Evolutionary conservation across 2,113 vertebrate species (phyloP).

Genomic region (Mus pahari): DNA sequence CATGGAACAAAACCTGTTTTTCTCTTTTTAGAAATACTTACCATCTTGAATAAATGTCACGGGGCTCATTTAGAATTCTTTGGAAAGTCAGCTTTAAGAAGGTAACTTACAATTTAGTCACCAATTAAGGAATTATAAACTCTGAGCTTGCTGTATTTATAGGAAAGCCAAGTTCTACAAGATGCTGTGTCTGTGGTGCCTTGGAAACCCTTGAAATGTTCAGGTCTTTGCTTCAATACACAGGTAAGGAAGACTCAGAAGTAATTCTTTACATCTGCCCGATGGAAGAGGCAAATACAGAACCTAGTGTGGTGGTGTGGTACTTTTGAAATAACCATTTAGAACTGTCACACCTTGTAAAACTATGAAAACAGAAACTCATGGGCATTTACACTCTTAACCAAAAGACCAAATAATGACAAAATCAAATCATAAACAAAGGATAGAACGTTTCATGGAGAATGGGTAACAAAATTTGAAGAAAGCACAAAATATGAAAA

Average conservation of each 20-base stretch:
- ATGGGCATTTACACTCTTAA: constrained; percentile 43
- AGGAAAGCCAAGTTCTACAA: constrained; percentile 61
- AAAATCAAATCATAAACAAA: constrained; percentile 55
- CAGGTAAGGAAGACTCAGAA: constrained; percentile 45
- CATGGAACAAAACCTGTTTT: constrained; percentile 53
- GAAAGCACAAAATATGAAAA: constrained; percentile 49
- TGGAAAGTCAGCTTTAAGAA: constrained; percentile 67
- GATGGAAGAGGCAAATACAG: constrained; percentile 34
- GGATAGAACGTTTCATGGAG: constrained; percentile 44
- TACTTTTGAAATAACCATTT: constrained; percentile 55
- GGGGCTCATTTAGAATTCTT: constrained; percentile 70
- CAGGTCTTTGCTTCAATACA: constrained; percentile 21
- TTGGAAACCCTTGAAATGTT: constrained; percentile 34
- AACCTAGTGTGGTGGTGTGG: constrained; percentile 2
- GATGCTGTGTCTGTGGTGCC: background rate
- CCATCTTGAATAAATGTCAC: constrained; percentile 56
- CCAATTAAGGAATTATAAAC: constrained; percentile 65
- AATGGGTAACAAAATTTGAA: constrained; percentile 40
- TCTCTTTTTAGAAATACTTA: constrained; percentile 76
- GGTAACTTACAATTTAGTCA: constrained; percentile 67
- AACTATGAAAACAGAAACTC: constrained; percentile 56
- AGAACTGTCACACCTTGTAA: constrained; percentile 54
- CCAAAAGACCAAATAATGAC: constrained; percentile 37
- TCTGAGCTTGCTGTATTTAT: constrained; percentile 47
- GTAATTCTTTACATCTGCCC: constrained; percentile 41